A percentile compares a stretch with the other conserved stretches of the same genome.
phyloP scores from a whole-genome alignment of 1,140 invertebrate genomes.

The Drosophila simulans region DNA sequence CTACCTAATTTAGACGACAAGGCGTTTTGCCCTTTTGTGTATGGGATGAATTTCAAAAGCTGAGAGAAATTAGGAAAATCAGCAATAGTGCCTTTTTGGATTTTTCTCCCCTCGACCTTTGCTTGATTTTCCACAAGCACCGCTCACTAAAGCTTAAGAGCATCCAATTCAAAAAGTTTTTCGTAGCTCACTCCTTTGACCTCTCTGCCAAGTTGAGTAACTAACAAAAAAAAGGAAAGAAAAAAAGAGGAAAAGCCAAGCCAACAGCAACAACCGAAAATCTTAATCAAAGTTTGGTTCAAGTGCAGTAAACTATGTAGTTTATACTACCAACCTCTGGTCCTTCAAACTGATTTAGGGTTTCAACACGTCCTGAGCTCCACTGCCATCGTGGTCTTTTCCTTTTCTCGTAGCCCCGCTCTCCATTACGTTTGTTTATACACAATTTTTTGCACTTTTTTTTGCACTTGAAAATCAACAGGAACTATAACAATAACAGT shows the following conservation, averaged over 20 bases:
- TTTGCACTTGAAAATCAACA: conserved; percentile 79
- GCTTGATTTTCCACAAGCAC: conserved; percentile 8
- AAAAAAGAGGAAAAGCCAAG: conserved; percentile 25
- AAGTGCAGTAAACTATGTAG: conserved; percentile 82
- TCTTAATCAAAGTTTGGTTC: conserved; percentile 80
- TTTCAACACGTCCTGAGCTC: conserved; percentile 37
- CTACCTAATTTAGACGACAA: too few species aligned
- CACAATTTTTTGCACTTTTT: conserved; percentile 68
- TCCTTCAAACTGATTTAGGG: conserved; percentile 63
- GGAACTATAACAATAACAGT: conserved; percentile 39
- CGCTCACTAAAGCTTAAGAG: conserved; percentile 34
- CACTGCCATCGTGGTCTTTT: conserved; percentile 28
- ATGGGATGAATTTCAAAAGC: neutral
- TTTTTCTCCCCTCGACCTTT: neutral
- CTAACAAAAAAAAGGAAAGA: conserved; percentile 10
- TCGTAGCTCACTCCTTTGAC: conserved; percentile 11
- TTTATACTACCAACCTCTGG: conserved; percentile 45
- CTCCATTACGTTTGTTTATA: conserved; percentile 80
- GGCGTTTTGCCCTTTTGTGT: too few species aligned
- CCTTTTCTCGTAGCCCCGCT: conserved; percentile 40
- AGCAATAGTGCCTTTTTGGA: neutral
- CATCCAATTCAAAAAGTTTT: conserved; percentile 61
- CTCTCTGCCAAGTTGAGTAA: conserved; percentile 15
- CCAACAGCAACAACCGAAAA: conserved; percentile 73
- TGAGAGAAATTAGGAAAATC: neutral